phyloP scores from a whole-genome alignment of 2,888 invertebrate genomes.

The Drosophila anomalata region DNA sequence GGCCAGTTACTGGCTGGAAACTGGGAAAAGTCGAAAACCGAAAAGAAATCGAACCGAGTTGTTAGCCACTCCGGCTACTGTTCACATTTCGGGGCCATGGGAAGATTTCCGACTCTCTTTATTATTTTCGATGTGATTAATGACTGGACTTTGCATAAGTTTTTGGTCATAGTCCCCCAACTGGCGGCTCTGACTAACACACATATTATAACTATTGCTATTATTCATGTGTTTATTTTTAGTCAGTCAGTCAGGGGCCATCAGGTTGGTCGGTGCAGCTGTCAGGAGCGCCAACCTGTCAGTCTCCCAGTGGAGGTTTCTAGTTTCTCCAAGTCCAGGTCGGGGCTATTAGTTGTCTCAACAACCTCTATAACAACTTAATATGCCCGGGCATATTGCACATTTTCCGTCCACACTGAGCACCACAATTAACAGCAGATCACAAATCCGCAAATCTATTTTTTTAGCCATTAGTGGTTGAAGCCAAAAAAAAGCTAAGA shows the following conservation, averaged over 20 bases:
- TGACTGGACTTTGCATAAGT: conserved; percentile 38
- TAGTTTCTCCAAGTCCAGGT: conserved; percentile 14
- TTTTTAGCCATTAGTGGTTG: no score
- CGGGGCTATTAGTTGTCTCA: conserved; percentile 61
- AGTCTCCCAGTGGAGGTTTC: conserved; percentile 21
- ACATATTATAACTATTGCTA: conserved; percentile 3
- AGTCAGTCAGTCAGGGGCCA: conserved; percentile 24
- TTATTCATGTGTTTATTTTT: conserved; percentile 17
- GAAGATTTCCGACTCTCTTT: conserved; percentile 47
- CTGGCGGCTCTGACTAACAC: conserved; percentile 4
- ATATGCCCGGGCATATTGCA: conserved; percentile 34
- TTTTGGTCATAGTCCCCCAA: conserved; percentile 14
- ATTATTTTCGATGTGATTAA: conserved; percentile 40
- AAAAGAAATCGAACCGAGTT: conserved; percentile 25
- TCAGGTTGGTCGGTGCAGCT: conserved; percentile 54
- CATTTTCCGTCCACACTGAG: conserved; percentile 25
- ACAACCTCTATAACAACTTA: conserved; percentile 59
- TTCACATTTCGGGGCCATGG: conserved; percentile 74
- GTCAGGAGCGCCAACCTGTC: conserved; percentile 72
- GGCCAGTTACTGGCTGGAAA: conserved; percentile 5
- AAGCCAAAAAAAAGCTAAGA: no score
- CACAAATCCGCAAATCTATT: no score
- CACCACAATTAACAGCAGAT: background rate
- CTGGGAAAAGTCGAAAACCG: conserved; percentile 35
- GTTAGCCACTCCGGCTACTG: conserved; percentile 60